Evolutionary conservation across 2,797 vertebrate species (phyloP).

Genomic region (Acipenser transmontanus): DNA sequence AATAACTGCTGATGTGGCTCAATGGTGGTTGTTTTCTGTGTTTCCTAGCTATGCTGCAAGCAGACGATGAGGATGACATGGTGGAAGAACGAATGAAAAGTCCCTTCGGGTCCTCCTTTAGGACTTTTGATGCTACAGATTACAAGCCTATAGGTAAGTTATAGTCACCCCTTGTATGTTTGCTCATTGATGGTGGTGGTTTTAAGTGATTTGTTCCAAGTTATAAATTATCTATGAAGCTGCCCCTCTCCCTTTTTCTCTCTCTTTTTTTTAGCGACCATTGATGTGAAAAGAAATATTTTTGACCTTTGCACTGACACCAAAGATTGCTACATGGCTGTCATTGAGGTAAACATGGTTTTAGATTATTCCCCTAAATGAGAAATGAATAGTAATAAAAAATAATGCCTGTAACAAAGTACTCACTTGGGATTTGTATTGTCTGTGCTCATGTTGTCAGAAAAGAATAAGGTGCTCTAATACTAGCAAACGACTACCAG

Average conservation of each 20-base stretch:
- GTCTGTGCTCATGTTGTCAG: too few relatives aligned
- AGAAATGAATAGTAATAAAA: too few relatives aligned
- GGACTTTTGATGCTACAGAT: slow-evolving; percentile 96
- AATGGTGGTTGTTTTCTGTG: too few relatives aligned
- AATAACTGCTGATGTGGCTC: too few relatives aligned
- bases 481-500: too few relatives aligned
- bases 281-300: slow-evolving; percentile 96
- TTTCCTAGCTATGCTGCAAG: slow-evolving; percentile 87
- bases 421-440: too few relatives aligned
- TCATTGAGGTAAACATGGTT: slow-evolving; percentile 79
- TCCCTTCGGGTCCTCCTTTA: slow-evolving; percentile 94
- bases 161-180: not conserved
- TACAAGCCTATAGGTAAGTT: slow-evolving; percentile 94
- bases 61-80: slow-evolving; percentile 94
- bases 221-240: not conserved
- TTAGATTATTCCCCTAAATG: not conserved
- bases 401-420: too few relatives aligned
- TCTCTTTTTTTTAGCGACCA: slow-evolving; percentile 67
- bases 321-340: slow-evolving; percentile 96
- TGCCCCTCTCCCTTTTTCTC: not conserved
- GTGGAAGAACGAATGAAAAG: slow-evolving; percentile 97
- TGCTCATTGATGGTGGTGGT: not conserved
- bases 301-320: slow-evolving; percentile 97
- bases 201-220: not conserved
- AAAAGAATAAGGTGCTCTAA: too few relatives aligned